A percentile compares a stretch with the other conserved stretches of the same genome.
Evolutionary conservation across 2,113 vertebrate species (phyloP).

Genomic region (Sinocyclocheilus maitianheensis): DNA sequence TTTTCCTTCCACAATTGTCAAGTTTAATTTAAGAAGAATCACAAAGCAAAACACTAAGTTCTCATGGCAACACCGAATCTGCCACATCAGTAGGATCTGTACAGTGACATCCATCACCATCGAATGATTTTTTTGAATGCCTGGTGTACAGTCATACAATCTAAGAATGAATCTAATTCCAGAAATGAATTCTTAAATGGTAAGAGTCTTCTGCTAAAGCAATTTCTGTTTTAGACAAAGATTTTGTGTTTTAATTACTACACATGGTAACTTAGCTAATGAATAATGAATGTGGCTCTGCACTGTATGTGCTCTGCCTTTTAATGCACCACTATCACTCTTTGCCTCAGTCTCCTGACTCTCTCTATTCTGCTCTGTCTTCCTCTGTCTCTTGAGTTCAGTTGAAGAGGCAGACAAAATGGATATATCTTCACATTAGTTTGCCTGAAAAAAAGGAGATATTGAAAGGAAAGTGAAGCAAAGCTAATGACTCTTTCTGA

Average conservation of each 20-base stretch:
- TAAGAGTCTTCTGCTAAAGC: conserved; percentile 52
- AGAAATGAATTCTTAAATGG: conserved; percentile 46
- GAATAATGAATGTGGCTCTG: conserved; percentile 79
- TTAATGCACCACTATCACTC: conserved; percentile 71
- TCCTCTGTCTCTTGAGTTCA: conserved; percentile 12
- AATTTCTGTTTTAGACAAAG: conserved; percentile 69
- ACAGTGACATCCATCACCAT: neutral
- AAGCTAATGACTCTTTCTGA: conserved; percentile 3
- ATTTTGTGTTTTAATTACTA: conserved; percentile 79
- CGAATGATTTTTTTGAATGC: neutral
- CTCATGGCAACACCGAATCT: conserved; percentile 29
- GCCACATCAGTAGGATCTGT: neutral
- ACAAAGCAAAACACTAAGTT: neutral
- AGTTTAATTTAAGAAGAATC: conserved; percentile 37
- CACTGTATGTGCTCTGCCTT: conserved; percentile 77
- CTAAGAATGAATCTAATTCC: conserved; percentile 24
- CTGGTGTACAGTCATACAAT: neutral
- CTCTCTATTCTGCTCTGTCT: neutral
- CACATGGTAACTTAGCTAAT: conserved; percentile 79
- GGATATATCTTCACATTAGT: neutral
- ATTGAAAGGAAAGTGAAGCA: conserved; percentile 12
- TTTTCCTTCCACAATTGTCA: conserved; percentile 52
- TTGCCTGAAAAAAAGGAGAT: neutral
- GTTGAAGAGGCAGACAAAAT: conserved; percentile 17
- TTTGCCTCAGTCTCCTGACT: conserved; percentile 10